Conservation (phyloP, 2,113 vertebrate species). For the Laticauda colubrina region DNA sequence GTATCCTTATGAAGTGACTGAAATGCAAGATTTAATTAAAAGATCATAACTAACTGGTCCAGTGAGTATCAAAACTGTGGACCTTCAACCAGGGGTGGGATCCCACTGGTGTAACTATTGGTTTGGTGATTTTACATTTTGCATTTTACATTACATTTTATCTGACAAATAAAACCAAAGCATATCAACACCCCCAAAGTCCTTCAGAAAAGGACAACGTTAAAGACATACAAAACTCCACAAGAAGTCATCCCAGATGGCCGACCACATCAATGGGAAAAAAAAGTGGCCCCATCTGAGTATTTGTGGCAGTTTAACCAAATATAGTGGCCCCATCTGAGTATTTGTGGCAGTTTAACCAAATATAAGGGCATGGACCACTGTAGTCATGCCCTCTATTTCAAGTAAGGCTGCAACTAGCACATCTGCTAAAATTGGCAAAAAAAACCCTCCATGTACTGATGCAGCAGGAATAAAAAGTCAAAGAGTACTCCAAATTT, state of each 20-base stretch:
- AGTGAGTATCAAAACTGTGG: conserved; percentile 13
- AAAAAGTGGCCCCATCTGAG: neutral
- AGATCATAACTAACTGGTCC: neutral
- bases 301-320: neutral
- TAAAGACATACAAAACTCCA: neutral
- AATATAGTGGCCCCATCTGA: too few relatives aligned
- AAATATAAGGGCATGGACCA: neutral
- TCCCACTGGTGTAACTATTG: too few relatives aligned
- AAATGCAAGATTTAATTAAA: neutral
- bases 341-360: neutral
- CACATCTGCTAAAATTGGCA: neutral
- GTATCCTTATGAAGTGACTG: neutral
- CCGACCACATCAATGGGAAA: neutral
- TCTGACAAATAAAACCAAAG: neutral
- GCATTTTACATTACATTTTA: too few relatives aligned
- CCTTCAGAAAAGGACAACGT: neutral
- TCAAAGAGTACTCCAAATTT: neutral
- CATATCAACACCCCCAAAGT: neutral
- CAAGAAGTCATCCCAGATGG: neutral
- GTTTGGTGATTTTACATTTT: too few relatives aligned
- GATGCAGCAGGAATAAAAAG: neutral
- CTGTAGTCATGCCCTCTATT: neutral
- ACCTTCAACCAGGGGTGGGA: neutral
- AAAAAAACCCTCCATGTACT: neutral
- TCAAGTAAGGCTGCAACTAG: neutral